A percentile compares a stretch with the other conserved stretches of the same genome.
Conservation (phyloP, 2,797 vertebrate species). For the Chaetodon trifasciatus region DNA sequence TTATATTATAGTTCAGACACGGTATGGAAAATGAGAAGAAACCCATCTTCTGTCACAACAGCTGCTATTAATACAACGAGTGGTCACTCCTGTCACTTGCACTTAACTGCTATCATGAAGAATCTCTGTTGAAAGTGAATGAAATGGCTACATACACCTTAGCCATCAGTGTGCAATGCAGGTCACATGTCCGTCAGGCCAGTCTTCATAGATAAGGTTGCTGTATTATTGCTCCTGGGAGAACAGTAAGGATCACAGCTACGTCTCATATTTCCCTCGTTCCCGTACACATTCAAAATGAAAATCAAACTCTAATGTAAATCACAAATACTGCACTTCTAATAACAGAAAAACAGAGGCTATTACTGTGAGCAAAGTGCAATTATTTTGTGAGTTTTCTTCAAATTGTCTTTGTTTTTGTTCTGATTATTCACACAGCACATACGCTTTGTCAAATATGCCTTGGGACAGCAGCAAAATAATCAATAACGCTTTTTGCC, state of each 20-base stretch:
- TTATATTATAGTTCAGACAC: constrained; percentile 80
- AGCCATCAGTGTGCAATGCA: constrained; percentile 28
- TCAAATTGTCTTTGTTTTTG: constrained; percentile 10
- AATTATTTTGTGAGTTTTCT: constrained; percentile 15
- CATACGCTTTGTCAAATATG: constrained; percentile 4
- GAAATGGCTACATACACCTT: constrained; percentile 64
- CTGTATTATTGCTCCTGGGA: constrained; percentile 35
- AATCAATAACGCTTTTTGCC: constrained; percentile 4
- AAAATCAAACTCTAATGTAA: constrained; percentile 26
- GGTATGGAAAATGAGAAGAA: constrained; percentile 79
- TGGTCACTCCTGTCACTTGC: constrained; percentile 70
- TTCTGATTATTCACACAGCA: constrained; percentile 20
- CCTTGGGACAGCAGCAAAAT: not conserved
- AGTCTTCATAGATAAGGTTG: constrained; percentile 37
- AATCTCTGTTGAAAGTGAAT: constrained; percentile 62
- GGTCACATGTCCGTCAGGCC: constrained; percentile 51
- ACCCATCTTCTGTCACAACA: constrained; percentile 80
- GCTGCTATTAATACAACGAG: constrained; percentile 82
- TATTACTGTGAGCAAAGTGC: constrained; percentile 4
- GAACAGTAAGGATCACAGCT: constrained; percentile 27
- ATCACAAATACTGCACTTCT: constrained; percentile 1
- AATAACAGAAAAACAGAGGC: constrained; percentile 5
- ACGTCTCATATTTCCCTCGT: not conserved
- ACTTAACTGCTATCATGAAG: constrained; percentile 63
- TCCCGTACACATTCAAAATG: constrained; percentile 10